Evolutionary conservation across 2,797 vertebrate species (phyloP).

Genomic region (Silurus lanzhouensis): DNA sequence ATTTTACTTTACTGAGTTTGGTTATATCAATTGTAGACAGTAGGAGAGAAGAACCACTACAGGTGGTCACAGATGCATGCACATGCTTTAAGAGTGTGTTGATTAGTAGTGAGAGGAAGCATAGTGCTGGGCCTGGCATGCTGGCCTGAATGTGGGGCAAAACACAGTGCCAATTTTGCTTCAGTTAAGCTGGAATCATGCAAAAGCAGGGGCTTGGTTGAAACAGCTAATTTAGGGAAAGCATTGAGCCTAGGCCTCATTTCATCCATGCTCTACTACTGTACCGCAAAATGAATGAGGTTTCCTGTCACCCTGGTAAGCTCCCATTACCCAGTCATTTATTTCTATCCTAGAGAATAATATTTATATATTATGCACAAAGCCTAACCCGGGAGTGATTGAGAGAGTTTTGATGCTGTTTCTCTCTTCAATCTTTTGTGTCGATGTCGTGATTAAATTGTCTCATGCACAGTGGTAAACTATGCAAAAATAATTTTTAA

Average conservation of each 20-base stretch:
- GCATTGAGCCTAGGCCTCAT: conserved; percentile 48
- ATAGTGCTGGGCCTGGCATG: conserved; percentile 39
- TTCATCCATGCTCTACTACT: conserved; percentile 45
- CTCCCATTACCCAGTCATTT: conserved; percentile 52
- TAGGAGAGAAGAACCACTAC: conserved; percentile 41
- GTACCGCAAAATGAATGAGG: conserved; percentile 53
- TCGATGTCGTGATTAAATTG: conserved; percentile 27
- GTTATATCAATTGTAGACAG: conserved; percentile 55
- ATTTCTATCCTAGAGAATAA: conserved; percentile 50
- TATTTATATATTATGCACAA: conserved; percentile 49
- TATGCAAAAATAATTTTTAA: conserved; percentile 14
- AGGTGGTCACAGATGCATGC: conserved; percentile 45
- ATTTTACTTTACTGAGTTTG: conserved; percentile 41
- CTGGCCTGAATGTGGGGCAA: conserved; percentile 41
- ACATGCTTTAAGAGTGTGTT: conserved; percentile 40
- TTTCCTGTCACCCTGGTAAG: conserved; percentile 50
- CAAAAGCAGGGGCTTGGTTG: conserved; percentile 35
- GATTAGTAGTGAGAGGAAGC: conserved; percentile 54
- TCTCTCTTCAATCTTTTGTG: conserved; percentile 32
- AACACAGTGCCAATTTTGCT: conserved; percentile 39
- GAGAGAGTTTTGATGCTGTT: conserved; percentile 48
- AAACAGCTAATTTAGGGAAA: conserved; percentile 53
- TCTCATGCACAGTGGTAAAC: conserved; percentile 22
- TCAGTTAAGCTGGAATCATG: conserved; percentile 26
- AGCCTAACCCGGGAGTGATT: conserved; percentile 42